Percentiles rank a stretch among this genome's conserved stretches.
Conservation (phyloP, 1,140 invertebrate genomes). For the Bacillus rossius region DNA sequence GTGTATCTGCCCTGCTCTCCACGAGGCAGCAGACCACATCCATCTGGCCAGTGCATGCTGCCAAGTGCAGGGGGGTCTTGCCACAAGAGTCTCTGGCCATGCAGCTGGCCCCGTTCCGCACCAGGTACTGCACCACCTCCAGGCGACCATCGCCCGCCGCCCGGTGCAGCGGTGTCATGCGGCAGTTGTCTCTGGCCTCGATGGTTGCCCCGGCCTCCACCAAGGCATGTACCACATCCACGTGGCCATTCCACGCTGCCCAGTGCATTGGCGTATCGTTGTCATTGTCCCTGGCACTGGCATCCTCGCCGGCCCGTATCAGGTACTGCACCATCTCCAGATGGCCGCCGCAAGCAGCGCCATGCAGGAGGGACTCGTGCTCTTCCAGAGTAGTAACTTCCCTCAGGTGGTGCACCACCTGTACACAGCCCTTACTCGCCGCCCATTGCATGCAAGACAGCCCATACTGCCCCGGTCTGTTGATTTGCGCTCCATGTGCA, state of each 20-base stretch:
- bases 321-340: conserved; percentile 59
- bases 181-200: conserved; percentile 23
- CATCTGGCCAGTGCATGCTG: conserved; percentile 8
- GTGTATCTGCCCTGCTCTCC: too few species aligned
- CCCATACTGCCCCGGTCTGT: conserved; percentile 62
- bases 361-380: conserved; percentile 53
- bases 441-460: conserved; percentile 49
- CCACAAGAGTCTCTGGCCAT: conserved; percentile 63
- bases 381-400: conserved; percentile 16
- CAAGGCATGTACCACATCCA: background rate
- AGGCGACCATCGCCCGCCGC: conserved; percentile 64
- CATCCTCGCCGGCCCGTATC: conserved; percentile 60
- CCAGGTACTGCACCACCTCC: conserved; percentile 56
- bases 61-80: conserved; percentile 49
- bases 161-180: conserved; percentile 66
- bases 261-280: conserved; percentile 54
- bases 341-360: conserved; percentile 64
- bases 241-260: conserved; percentile 16
- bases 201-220: conserved; percentile 8
- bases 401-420: background rate
- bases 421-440: conserved; percentile 3
- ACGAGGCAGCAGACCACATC: too few species aligned
- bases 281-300: conserved; percentile 60
- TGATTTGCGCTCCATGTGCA: conserved; percentile 59
- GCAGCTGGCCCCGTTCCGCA: conserved; percentile 62